Evolutionary conservation across 1,140 invertebrate genomes (phyloP), one percentile per base, ranked within the genome.

Genomic region (Bombus waltoni): DNA sequence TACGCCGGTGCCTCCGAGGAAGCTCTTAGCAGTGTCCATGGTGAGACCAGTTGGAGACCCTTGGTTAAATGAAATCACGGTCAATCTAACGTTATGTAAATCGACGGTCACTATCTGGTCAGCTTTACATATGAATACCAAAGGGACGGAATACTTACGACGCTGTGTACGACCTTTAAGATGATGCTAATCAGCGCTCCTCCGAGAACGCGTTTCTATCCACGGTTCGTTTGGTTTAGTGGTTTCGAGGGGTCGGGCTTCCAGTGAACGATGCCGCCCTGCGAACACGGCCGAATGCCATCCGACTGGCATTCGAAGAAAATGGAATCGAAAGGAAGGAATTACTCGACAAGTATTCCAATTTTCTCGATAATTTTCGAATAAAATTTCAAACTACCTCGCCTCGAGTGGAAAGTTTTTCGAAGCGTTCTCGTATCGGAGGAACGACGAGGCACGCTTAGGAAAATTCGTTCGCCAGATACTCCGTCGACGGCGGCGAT

Each of bases 1-100:
- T 89, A 76, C 85, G 40, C 47, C 28, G 57, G 35, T 38, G 47
- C 76, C 85, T 85, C 78, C 40, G 66, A 44, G 72, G 38, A 47
- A 53, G 62, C 80, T 91, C 87, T 91, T 86, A 86, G 76, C 86
- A 78, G 47, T 87, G 83, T 88, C 72, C 88, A 84, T 71, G 74
- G 78, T 47, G 71, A 79, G 82, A 85, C 25, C 22, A 78, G 25
- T 15, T 62, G 62, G 44, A 77, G 28, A 42, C 86, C 81, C 73
- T 83, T 38, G 32, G 71, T 84, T 76, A 89, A 93, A 94, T 93
- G 92, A 95, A 95, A 95, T 95, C 94, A 95, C 94, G 93, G 94
- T 92, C 94, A 94, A 95, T 95, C 94, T 95, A 93, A 94, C 94
- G 93, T 95, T 95, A 95, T 95, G 95, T 90, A 95, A 94, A 95